These are phyloP conservation scores for Cyprinodon variegatus DNA, from an alignment of 2,113 vertebrate species.

Conservation along the genomic window DNA sequence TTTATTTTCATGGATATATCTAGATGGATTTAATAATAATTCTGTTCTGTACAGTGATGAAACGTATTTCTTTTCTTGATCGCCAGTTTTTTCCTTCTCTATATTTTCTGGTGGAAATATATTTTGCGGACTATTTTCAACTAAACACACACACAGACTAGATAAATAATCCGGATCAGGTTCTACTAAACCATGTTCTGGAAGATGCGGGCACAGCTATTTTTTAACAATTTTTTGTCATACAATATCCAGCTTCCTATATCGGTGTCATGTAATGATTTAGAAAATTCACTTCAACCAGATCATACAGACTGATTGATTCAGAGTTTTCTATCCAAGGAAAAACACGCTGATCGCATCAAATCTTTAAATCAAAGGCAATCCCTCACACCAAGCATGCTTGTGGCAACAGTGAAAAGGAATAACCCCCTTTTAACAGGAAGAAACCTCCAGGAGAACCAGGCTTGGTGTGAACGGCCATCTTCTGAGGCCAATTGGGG, in stretches of 20 bases:
- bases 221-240: constrained; percentile 39
- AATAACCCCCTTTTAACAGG: too few relatives aligned
- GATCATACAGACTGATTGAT: too few relatives aligned
- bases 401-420: too few relatives aligned
- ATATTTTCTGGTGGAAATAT: constrained; percentile 3
- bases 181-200: constrained; percentile 36
- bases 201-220: constrained; percentile 56
- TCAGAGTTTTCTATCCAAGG: too few relatives aligned
- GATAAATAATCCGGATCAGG: constrained; percentile 24
- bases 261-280: background rate
- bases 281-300: background rate
- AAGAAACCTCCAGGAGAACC: too few relatives aligned
- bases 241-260: background rate
- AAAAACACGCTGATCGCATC: too few relatives aligned
- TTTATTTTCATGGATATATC: background rate
- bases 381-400: too few relatives aligned
- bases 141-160: constrained; percentile 36
- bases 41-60: background rate
- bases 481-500: too few relatives aligned
- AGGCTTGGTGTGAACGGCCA: too few relatives aligned
- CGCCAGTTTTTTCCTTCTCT: background rate
- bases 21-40: background rate
- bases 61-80: background rate
- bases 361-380: too few relatives aligned
- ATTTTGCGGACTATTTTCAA: constrained; percentile 18